Percentiles rank a stretch among this genome's conserved stretches.
Conservation (phyloP, 2,888 invertebrate genomes). For the Ennomos quercinarius region DNA sequence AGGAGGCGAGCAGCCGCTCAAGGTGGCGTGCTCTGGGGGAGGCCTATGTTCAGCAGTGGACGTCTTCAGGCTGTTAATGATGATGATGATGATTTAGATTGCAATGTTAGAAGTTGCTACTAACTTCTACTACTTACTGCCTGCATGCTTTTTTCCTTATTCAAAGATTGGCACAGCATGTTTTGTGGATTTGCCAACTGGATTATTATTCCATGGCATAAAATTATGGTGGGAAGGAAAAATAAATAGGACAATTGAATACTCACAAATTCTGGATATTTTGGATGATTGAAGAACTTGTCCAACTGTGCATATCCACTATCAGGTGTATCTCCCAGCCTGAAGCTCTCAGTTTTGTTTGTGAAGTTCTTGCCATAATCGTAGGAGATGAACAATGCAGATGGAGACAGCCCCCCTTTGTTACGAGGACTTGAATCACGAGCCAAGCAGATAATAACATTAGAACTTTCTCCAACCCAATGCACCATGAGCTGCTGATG, state of each 20-base stretch:
- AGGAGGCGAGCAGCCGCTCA: too few relatives aligned
- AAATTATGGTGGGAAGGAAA: too few relatives aligned
- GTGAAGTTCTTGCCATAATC: conserved; percentile 93
- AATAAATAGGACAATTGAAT: conserved; percentile 15
- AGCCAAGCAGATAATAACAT: conserved; percentile 94
- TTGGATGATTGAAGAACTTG: conserved; percentile 94
- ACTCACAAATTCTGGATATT: conserved; percentile 92
- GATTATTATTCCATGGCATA: too few relatives aligned
- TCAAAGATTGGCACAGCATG: too few relatives aligned
- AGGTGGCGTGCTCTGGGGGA: too few relatives aligned
- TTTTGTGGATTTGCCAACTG: too few relatives aligned
- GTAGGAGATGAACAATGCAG: conserved; percentile 93
- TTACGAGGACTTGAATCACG: conserved; percentile 87
- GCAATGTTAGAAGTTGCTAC: too few relatives aligned
- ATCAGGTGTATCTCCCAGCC: conserved; percentile 77
- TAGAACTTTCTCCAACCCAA: conserved; percentile 95
- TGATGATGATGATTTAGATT: too few relatives aligned
- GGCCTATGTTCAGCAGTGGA: too few relatives aligned
- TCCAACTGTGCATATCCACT: conserved; percentile 89
- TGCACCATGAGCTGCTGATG: conserved; percentile 96
- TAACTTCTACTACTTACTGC: too few relatives aligned
- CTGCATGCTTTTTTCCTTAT: too few relatives aligned
- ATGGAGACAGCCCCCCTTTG: conserved; percentile 87
- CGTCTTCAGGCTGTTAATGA: too few relatives aligned
- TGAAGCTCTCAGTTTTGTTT: conserved; percentile 90